Evolutionary conservation across 2,113 vertebrate genomes (phyloP).

Genomic region (Psettodes erumei): DNA sequence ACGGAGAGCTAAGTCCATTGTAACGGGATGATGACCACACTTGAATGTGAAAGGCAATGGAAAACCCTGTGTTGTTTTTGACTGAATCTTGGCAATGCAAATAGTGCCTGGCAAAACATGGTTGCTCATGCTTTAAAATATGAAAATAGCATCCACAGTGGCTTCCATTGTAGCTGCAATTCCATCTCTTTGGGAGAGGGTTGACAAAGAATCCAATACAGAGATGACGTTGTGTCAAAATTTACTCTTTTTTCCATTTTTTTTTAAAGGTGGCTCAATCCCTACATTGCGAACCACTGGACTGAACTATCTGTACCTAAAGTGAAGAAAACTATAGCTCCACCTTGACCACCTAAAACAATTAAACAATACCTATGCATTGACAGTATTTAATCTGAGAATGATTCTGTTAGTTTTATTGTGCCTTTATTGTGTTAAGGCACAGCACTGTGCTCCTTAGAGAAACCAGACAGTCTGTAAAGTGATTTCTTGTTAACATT

Average conservation of each 20-base stretch:
- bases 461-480: neutral
- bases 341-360: too few species aligned
- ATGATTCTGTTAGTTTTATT: neutral
- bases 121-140: neutral
- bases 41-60: neutral
- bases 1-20: conserved; percentile 1
- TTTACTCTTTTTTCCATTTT: too few species aligned
- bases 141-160: neutral
- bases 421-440: neutral
- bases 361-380: too few species aligned
- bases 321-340: too few species aligned
- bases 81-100: conserved; percentile 8
- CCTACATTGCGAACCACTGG: too few species aligned
- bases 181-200: neutral
- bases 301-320: too few species aligned
- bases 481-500: neutral
- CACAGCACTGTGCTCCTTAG: neutral
- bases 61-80: neutral
- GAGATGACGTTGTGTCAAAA: too few species aligned
- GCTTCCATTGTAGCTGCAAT: neutral
- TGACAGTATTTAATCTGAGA: too few species aligned
- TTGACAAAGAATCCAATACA: neutral
- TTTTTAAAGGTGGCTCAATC: too few species aligned
- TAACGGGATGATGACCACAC: neutral
- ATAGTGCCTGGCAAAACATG: neutral